These are phyloP conservation scores for Otolemur crassicaudatus DNA, from an alignment of 2,797 vertebrate genomes.

Conservation along the genomic window DNA sequence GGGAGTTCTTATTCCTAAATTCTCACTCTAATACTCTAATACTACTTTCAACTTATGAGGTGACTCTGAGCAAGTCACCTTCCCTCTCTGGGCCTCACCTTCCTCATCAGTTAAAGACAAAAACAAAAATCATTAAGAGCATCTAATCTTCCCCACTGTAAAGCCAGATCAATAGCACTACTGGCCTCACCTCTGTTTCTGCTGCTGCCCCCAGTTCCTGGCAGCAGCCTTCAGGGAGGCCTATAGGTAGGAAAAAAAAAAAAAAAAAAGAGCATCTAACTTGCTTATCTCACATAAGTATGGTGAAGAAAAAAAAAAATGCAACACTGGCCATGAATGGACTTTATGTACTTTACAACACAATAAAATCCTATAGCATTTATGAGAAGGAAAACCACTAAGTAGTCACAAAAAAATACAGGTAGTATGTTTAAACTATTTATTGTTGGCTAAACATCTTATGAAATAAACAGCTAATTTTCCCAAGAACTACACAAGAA, in stretches of 20 bases:
- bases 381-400: slow-evolving; percentile 49
- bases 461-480: slow-evolving; percentile 54
- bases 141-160: background rate
- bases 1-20: background rate
- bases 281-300: background rate
- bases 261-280: background rate
- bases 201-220: slow-evolving; percentile 37
- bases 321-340: background rate
- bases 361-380: background rate
- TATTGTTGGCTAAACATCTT: slow-evolving; percentile 28
- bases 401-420: slow-evolving; percentile 30
- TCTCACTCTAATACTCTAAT: slow-evolving; percentile 49
- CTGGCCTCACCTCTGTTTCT: slow-evolving; percentile 2
- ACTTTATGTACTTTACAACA: background rate
- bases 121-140: background rate
- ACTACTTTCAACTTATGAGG: background rate
- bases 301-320: background rate
- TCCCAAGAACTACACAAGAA: slow-evolving; percentile 45
- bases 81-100: background rate
- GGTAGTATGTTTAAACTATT: background rate
- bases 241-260: slow-evolving; percentile 50
- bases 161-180: slow-evolving; percentile 72
- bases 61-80: slow-evolving; percentile 13
- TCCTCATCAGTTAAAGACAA: background rate
- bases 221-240: slow-evolving; percentile 62